Conservation (phyloP, 2,113 vertebrate genomes). For the Zingel zingel region DNA sequence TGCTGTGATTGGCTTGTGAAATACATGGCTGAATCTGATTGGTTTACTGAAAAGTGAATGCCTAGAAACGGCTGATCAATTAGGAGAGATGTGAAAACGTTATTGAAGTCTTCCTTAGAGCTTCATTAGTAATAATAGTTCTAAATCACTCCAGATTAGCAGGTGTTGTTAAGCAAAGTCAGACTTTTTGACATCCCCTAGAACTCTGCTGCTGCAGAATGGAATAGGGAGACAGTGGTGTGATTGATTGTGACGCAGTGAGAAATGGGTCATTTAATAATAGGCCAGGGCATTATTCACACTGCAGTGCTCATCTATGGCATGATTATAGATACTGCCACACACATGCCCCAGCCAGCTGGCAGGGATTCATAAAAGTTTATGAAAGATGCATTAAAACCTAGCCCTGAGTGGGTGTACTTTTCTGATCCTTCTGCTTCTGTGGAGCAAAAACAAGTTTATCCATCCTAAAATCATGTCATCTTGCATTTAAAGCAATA, state of each 20-base stretch:
- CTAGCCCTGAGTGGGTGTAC: not conserved
- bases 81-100: too few relatives aligned
- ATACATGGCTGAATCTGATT: too few relatives aligned
- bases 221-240: not conserved
- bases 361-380: conserved; percentile 7
- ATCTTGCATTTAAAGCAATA: not conserved
- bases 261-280: conserved; percentile 61
- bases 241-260: conserved; percentile 38
- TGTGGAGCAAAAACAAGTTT: not conserved
- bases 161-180: not conserved
- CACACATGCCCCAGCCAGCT: conserved; percentile 31
- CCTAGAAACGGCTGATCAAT: too few relatives aligned
- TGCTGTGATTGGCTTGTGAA: too few relatives aligned
- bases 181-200: not conserved
- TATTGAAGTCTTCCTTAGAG: too few relatives aligned
- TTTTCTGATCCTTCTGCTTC: not conserved
- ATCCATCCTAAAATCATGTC: not conserved
- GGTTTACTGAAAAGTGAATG: too few relatives aligned
- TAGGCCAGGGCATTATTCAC: conserved; percentile 39
- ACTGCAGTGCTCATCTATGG: conserved; percentile 39
- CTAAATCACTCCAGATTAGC: not conserved
- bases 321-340: conserved; percentile 35
- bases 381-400: conserved; percentile 4
- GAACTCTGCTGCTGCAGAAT: conserved; percentile 1
- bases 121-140: too few relatives aligned